phyloP scores from a whole-genome alignment of 1,140 invertebrate species.

The Euwallacea fornicatus region DNA sequence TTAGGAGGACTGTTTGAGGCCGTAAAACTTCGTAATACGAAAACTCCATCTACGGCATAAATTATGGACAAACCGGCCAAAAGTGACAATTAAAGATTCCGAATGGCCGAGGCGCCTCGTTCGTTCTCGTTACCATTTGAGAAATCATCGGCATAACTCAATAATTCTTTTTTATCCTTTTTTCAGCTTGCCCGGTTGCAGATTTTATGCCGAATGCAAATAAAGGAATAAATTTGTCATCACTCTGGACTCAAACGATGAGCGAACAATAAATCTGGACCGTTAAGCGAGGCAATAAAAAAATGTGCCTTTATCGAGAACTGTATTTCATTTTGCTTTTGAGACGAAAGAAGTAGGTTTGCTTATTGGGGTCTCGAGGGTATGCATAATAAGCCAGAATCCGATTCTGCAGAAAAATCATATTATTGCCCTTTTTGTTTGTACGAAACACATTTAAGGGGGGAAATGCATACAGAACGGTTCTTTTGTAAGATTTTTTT shows the following conservation, averaged over 20 bases:
- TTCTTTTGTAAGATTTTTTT: too few relatives aligned
- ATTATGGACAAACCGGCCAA: constrained; percentile 22
- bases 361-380: too few relatives aligned
- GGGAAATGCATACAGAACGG: too few relatives aligned
- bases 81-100: constrained; percentile 39
- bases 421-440: too few relatives aligned
- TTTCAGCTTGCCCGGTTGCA: constrained; percentile 24
- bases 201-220: constrained; percentile 37
- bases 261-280: constrained; percentile 19
- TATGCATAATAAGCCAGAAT: too few relatives aligned
- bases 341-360: too few relatives aligned
- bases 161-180: constrained; percentile 25
- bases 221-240: constrained; percentile 39
- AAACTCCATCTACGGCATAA: constrained; percentile 31
- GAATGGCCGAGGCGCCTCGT: constrained; percentile 33
- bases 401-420: too few relatives aligned
- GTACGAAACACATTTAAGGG: too few relatives aligned
- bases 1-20: background rate
- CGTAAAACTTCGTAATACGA: constrained; percentile 26
- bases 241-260: constrained; percentile 22
- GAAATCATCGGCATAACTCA: constrained; percentile 39
- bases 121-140: constrained; percentile 40
- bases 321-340: constrained; percentile 4
- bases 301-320: background rate
- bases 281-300: constrained; percentile 21